These are phyloP conservation scores for Augochlora pura DNA, from an alignment of 1,140 invertebrate species.

Conservation along the genomic window DNA sequence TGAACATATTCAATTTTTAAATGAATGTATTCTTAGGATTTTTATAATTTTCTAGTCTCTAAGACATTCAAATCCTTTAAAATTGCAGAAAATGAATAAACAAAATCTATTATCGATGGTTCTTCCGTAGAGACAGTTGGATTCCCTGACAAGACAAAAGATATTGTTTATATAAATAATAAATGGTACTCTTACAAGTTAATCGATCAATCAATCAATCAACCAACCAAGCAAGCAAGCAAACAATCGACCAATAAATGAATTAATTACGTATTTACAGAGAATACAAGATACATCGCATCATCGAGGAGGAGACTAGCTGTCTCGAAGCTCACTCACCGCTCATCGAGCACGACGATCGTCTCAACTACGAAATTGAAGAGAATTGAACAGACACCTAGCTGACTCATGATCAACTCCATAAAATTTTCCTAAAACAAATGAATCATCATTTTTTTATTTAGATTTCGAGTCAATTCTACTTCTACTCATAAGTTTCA, in stretches of 20 bases:
- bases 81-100: conserved; percentile 5
- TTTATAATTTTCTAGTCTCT: not conserved
- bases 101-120: conserved; percentile 18
- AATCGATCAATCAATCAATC: conserved; percentile 42
- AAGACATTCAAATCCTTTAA: not conserved
- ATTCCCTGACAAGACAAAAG: conserved; percentile 25
- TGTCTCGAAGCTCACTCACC: conserved; percentile 69
- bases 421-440: conserved; percentile 74
- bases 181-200: conserved; percentile 35
- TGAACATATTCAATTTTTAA: not conserved
- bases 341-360: conserved; percentile 46
- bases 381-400: conserved; percentile 70
- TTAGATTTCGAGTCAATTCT: not conserved
- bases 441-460: not conserved
- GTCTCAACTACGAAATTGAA: conserved; percentile 64
- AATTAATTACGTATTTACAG: conserved; percentile 78
- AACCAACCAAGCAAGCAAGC: conserved; percentile 25
- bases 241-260: conserved; percentile 75
- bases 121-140: conserved; percentile 40
- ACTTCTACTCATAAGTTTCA: not conserved
- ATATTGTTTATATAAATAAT: conserved; percentile 46
- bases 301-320: conserved; percentile 61
- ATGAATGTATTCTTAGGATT: not conserved
- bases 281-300: conserved; percentile 76
- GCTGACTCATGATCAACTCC: conserved; percentile 77